Base-by-base conservation (phyloP, 2,888 invertebrate species). In the Drosophila paracracens region DNA sequence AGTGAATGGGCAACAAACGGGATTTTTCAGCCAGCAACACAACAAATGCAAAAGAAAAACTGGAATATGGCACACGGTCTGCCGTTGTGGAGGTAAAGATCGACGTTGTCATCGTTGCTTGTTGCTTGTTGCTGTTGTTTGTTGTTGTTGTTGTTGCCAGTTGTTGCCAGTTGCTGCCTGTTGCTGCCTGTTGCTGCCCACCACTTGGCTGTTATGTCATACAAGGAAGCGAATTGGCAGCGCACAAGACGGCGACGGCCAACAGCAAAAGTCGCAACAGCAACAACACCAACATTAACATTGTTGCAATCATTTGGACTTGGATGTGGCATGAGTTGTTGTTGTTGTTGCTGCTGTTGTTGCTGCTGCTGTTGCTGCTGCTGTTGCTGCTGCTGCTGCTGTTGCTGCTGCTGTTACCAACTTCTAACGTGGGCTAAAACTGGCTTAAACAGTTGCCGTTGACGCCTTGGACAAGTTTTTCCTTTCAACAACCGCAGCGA, bases 151-250 rank as follows among this genome's bases (percentile, higher is more conserved):
- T 13, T 57, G 60, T 27, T 38, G 63, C 31, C n/a, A 36, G 62
- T 13, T 57, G 58, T 29, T 52, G 65, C 16, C 11, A 64, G 61
- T 31, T 66, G 38, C 13, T 57, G 40, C 29, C 43, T n/a, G 38
- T 8, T 58, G 62, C 25, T 31, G 56, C 43, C 38, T 61, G 59
- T 61, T 66, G 74, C 63, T 76, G 73, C 79, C 75, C 74, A 81
- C 76, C 63, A 70, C 72, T 74, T 67, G 78, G 57, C 52, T 74
- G 81, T 91, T 91, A 91, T 91, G 91, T 91, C 91, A 91, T 91
- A 91, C 91, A 82, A 91, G 91, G 91, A 91, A 91, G 91, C 82
- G 69, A 82, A 85, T 68, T 79, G 64, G 63, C 76, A 70, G 36
- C 54, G 54, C 50, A n/a, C 27, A 35, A 70, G 54, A 53, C 74